Conservation (phyloP, 1,140 invertebrate genomes). For the Polypedilum pembai region DNA sequence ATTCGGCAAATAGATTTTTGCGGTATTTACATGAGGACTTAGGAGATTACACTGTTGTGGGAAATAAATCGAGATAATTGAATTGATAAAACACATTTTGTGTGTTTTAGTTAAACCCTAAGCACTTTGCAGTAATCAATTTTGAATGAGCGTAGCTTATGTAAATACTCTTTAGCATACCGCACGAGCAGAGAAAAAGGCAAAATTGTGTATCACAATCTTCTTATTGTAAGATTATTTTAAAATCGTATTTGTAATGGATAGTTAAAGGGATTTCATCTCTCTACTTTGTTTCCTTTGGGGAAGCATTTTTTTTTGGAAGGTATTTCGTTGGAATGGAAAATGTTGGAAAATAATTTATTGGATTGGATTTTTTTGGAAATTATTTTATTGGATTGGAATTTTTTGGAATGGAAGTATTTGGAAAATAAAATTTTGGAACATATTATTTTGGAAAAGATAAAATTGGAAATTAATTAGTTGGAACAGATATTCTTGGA, state of each 20-base stretch:
- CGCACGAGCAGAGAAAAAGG: neutral
- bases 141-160: slow-evolving; percentile 13
- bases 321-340: neutral
- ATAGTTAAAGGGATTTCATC: neutral
- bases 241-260: slow-evolving; percentile 12
- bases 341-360: too few species aligned
- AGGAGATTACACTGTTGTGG: slow-evolving; percentile 8
- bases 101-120: slow-evolving; percentile 10
- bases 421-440: too few species aligned
- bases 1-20: neutral
- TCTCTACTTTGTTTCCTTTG: neutral
- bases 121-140: slow-evolving; percentile 4
- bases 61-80: slow-evolving; percentile 18
- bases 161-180: neutral
- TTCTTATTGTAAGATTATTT: neutral
- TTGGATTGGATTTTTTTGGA: too few species aligned
- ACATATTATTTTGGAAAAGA: too few species aligned
- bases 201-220: too few species aligned
- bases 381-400: too few species aligned
- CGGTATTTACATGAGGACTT: slow-evolving; percentile 17
- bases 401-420: too few species aligned
- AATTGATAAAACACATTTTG: slow-evolving; percentile 19
- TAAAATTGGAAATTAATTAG: too few species aligned
- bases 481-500: too few species aligned
- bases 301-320: neutral